Base-by-base conservation (phyloP, 1,140 invertebrate species). In the Drosophila dunni region DNA sequence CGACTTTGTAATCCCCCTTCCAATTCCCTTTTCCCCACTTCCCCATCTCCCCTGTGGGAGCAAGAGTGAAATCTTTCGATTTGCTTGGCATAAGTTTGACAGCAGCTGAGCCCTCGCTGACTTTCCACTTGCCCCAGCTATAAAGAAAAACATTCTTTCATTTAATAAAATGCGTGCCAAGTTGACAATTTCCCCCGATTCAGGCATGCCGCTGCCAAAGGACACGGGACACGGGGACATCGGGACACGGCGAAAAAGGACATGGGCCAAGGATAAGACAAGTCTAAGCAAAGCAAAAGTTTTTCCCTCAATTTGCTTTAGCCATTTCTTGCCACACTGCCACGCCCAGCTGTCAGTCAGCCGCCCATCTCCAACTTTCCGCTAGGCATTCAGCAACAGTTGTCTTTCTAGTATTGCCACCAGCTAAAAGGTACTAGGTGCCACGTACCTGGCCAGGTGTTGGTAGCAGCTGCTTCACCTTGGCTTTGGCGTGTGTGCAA, bases 161-260 rank as follows among this genome's bases (percentile, higher is more conserved):
- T 89, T 89, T 89, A 89, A 89, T 89, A 90, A 89, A 90, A 89
- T 90, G 85, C 84, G 84, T 89, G 85, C 85, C 84, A 89, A 89
- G 84, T 89, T 89, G 84, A 89, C 83, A 86, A 86, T 86, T 88
- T 88, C 50, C 78, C 61, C 48, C 48, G 7, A 1, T 11, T 11
- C 17, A 24, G 34, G 3, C 29, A 45, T 63, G 67, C 50, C 34
- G 2, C 42, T 34, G 42, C 24, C 24, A 33, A 17, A 13, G 44
- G 57, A 45, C 57, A 29, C 29, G 50, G 13, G 33, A 36, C 50
- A 36, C 2, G 33, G 24, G 24, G 24, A 29, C 5, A 5, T 0
- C 0, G 24, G n/a, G 7, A 8, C 15, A 54, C 13, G 15, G 38
- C 9, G 10, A 4, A 29, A 29, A 29, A 11, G 51, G 33, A 4